These are phyloP conservation scores for Volucella zonaria DNA, from an alignment of 2,888 invertebrate genomes.

Conservation along the genomic window DNA sequence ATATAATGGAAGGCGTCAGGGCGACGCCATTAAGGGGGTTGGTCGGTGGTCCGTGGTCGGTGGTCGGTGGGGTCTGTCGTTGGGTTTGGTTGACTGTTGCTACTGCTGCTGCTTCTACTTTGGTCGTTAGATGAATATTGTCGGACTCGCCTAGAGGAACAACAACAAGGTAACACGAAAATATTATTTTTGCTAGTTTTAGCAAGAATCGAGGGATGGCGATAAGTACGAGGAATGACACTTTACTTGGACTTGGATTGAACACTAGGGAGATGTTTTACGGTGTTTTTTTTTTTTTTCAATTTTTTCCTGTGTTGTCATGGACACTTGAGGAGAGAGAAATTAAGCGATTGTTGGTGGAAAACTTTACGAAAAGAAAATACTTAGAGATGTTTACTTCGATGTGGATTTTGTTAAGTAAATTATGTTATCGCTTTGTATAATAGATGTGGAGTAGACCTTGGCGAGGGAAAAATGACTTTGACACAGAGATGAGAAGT, in stretches of 20 bases:
- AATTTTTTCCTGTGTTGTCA: constrained; percentile 6
- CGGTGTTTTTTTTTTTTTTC: constrained; percentile 1
- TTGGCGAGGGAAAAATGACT: constrained; percentile 13
- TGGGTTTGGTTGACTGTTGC: background rate
- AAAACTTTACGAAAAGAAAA: constrained; percentile 35
- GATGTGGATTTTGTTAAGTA: constrained; percentile 27
- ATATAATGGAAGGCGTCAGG: constrained; percentile 58
- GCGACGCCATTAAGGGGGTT: constrained; percentile 70
- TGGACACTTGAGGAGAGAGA: constrained; percentile 35
- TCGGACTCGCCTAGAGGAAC: constrained; percentile 25
- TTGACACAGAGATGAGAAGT: constrained; percentile 15
- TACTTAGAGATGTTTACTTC: constrained; percentile 46
- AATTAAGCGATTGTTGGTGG: constrained; percentile 53
- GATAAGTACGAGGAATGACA: constrained; percentile 53
- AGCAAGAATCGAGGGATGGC: constrained; percentile 18
- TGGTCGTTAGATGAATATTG: constrained; percentile 69
- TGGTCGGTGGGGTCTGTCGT: background rate
- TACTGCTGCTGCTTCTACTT: constrained; percentile 24
- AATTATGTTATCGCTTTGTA: constrained; percentile 40
- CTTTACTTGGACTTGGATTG: constrained; percentile 25
- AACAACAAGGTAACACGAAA: background rate
- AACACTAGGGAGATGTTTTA: constrained; percentile 37
- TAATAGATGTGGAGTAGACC: constrained; percentile 9
- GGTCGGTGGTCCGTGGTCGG: constrained; percentile 24
- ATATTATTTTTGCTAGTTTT: constrained; percentile 50